Evolutionary conservation across 2,113 vertebrate genomes (phyloP), one percentile per base, ranked within the genome.

Genomic region (Coreoperca whiteheadi): DNA sequence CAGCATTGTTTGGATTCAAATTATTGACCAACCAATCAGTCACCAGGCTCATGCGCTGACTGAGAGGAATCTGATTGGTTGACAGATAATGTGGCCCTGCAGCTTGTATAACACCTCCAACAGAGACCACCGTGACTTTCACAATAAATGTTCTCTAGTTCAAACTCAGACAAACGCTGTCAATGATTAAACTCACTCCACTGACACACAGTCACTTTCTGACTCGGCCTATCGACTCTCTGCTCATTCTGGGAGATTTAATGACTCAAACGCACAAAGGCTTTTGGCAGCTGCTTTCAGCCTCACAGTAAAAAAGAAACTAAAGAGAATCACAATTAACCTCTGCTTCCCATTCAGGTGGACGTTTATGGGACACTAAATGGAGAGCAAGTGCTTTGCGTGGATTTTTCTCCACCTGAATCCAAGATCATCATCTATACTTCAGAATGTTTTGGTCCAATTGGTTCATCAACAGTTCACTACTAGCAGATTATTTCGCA

Each of bases 211-310:
- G 30, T 64, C 48, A 23, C 73, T 68, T 56, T 83, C 20, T 81
- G 81, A 81, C 63, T 88, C 32, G 3, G 32, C 25, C 37, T 7
- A 1, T 77, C 15, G 8, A 43, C 61, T 60, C 16, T 59, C 37
- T 8, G 68, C 59, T 79, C 66, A 63, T 74, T 84, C 30, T 67
- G 61, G 8, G 71, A 79, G 51, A 25, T 50, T 12, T 78, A 72
- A 87, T 85, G 87, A 89, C 51, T 88, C 67, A 57, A 15, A 46
- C 11, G 21, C 65, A 79, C 59, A 82, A 68, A 86, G 74, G 65
- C 21, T 43, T 46, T 30, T 1, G 37, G 74, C 30, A n/a, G 65
- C 79, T 59, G 82, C 77, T 77, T 77, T 82, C 82, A 73, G 71
- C 8, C 10, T 30, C 53, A 53, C 34, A 30, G 51, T 25, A 68